Percentiles rank a stretch among this genome's conserved stretches.
phyloP scores from a whole-genome alignment of 2,888 invertebrate species.

The Phalera bucephala region DNA sequence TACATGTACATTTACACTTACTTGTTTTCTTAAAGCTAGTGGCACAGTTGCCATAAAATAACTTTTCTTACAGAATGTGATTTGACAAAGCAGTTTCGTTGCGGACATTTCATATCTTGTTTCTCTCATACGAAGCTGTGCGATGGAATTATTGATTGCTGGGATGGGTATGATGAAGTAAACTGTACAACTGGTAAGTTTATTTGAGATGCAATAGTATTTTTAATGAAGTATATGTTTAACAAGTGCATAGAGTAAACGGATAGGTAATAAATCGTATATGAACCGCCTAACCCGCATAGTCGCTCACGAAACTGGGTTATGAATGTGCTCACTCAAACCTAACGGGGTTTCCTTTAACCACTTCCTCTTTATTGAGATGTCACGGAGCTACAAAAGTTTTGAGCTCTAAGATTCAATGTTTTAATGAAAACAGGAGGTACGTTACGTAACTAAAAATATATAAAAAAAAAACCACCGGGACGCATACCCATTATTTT shows the following conservation, averaged over 20 bases:
- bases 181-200: slow-evolving; percentile 86
- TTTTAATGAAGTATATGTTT: slow-evolving; percentile 26
- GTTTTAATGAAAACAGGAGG: no score
- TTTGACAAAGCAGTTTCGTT: slow-evolving; percentile 86
- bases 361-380: slow-evolving; percentile 40
- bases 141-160: slow-evolving; percentile 89
- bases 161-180: slow-evolving; percentile 90
- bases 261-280: no score
- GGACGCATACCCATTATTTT: no score
- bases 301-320: slow-evolving; percentile 54
- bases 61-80: slow-evolving; percentile 83
- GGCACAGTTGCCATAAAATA: no score
- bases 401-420: neutral
- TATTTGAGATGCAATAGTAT: slow-evolving; percentile 5
- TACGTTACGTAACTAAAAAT: no score
- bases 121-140: slow-evolving; percentile 86
- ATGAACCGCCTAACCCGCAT: no score
- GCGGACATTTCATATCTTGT: slow-evolving; percentile 89
- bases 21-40: no score
- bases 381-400: slow-evolving; percentile 18
- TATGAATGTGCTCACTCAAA: slow-evolving; percentile 57
- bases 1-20: slow-evolving; percentile 13
- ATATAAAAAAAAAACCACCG: no score
- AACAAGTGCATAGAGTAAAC: no score
- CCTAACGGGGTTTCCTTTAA: slow-evolving; percentile 57